Base-by-base conservation (phyloP, 2,888 invertebrate genomes). In the Spisula solida region DNA sequence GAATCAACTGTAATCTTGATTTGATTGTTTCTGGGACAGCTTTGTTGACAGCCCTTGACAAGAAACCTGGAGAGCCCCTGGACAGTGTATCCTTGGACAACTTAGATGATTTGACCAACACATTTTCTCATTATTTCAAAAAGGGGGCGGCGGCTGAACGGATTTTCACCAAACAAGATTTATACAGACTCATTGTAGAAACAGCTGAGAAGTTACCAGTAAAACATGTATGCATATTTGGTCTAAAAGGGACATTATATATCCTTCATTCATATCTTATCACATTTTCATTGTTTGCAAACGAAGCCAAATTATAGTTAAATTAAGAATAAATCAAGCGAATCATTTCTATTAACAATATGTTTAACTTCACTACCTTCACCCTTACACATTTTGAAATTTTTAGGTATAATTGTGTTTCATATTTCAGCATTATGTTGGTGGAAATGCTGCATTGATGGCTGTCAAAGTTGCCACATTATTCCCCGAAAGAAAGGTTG, bases 401-500 rank as follows among this genome's bases (percentile, higher is more conserved):
- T 41, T 8, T 5, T 41, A 41, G 8, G 41, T 41, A 41, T 41
- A 41, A 41, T 41, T 41, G 8, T 41, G 8, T 83, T 82, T 82
- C 41, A 87, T 31, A 82, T 93, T 95, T 78, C 95, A 97, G 96
- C 95, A 95, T 91, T 96, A 95, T 91, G 95, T 97, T 87, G 97
- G 97, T 82, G 97, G 97, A 18, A 97, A 97, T 95, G 97, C 97
- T 14, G 97, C 97, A 10, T 92, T 97, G 55, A 97, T 97, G 96
- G 97, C 97, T 0, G 96, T 95, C 55, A 96, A 96, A 85, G 96
- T 97, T 60, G 95, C 96, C 10, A 93, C 95, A 25, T 94, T 94
- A 81, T 97, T 97, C 89, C 96, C 97, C 81, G 93, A 96, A 51
- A 95, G 96, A 10, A 93, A 96, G 92, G 97, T 97, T 94, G 89